phyloP scores from a whole-genome alignment of 2,113 vertebrate species.

The Athene noctua region DNA sequence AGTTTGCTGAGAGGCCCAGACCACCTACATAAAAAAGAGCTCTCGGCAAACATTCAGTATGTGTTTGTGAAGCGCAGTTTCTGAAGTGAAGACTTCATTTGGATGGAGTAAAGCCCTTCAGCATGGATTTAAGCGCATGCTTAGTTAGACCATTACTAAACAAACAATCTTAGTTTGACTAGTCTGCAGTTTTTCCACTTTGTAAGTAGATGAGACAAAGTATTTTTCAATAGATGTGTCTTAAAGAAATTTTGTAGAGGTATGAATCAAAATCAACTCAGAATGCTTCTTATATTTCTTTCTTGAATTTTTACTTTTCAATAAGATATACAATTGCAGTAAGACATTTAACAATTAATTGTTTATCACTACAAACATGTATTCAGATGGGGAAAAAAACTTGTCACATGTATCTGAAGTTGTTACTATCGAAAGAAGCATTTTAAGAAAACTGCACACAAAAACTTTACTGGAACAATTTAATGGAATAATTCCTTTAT shows the following conservation, averaged over 20 bases:
- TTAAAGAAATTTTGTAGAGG: not conserved
- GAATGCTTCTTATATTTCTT: not conserved
- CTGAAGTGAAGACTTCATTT: not conserved
- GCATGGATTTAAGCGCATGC: not conserved
- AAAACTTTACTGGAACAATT: not conserved
- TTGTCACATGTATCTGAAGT: not conserved
- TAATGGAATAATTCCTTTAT: not conserved
- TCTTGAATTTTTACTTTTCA: not conserved
- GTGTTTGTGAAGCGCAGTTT: not conserved
- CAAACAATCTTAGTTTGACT: not conserved
- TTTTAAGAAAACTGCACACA: not conserved
- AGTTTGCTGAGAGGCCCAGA: not conserved
- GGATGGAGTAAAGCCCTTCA: not conserved
- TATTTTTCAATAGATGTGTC: not conserved
- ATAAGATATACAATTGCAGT: not conserved
- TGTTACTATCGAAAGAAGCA: not conserved
- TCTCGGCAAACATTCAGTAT: not conserved
- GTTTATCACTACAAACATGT: not conserved
- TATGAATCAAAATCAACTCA: not conserved
- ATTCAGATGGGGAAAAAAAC: not conserved
- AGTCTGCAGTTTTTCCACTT: not conserved
- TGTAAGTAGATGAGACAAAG: not conserved
- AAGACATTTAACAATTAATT: not conserved
- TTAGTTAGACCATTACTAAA: not conserved
- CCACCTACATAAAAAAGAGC: not conserved